A percentile compares a stretch with the other conserved stretches of the same genome.
Evolutionary conservation across 2,113 vertebrate species (phyloP).

Genomic region (Smithornis capensis): DNA sequence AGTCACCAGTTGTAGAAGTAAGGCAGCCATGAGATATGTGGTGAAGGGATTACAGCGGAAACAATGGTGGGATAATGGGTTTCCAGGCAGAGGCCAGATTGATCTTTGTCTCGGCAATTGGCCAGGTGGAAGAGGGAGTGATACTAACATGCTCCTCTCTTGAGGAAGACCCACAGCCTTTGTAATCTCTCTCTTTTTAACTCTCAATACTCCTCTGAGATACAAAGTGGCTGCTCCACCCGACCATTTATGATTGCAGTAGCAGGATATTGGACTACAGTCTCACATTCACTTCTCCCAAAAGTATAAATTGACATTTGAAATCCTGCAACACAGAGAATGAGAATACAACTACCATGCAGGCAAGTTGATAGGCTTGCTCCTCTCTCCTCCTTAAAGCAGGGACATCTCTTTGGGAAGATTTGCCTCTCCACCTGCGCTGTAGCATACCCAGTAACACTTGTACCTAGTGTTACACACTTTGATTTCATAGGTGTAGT

Average conservation of each 20-base stretch:
- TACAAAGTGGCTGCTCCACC: neutral
- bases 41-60: neutral
- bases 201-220: neutral
- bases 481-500: neutral
- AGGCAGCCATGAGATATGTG: too few species aligned
- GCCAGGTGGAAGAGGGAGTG: neutral
- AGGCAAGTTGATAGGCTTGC: neutral
- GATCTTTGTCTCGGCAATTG: neutral
- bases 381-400: neutral
- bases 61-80: neutral
- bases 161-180: neutral
- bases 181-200: neutral
- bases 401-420: neutral
- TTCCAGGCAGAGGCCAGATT: neutral
- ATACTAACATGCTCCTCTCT: neutral
- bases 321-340: neutral
- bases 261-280: neutral
- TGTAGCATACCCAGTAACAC: neutral
- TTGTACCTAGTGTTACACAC: neutral
- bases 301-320: neutral
- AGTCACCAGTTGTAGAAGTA: neutral
- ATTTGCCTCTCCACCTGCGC: neutral
- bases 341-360: neutral
- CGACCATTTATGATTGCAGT: neutral
- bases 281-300: neutral